Percentiles rank a stretch among this genome's conserved stretches.
Evolutionary conservation across 2,797 vertebrate species (phyloP).

Genomic region (Hydrolagus colliei): DNA sequence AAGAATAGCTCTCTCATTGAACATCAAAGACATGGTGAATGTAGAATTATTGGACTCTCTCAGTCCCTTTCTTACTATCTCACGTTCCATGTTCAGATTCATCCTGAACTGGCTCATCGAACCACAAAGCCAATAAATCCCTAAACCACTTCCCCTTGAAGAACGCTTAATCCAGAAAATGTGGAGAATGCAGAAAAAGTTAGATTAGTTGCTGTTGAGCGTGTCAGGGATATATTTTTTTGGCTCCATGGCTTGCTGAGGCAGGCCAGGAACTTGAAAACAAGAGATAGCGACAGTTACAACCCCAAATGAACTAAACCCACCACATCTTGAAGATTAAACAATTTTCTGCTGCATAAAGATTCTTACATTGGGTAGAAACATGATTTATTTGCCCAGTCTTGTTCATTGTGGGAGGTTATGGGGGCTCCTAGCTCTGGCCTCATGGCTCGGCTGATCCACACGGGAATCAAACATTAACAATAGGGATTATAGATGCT

Average conservation of each 20-base stretch:
- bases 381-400: not conserved
- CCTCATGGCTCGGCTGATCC: not conserved
- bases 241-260: not conserved
- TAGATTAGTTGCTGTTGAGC: constrained; percentile 21
- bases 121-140: constrained; percentile 26
- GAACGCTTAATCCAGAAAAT: constrained; percentile 21
- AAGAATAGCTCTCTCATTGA: not conserved
- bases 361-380: not conserved
- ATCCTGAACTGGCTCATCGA: constrained; percentile 18
- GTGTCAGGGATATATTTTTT: not conserved
- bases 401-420: not conserved
- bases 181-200: constrained; percentile 18
- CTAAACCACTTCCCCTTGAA: constrained; percentile 20
- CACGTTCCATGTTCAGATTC: constrained; percentile 20
- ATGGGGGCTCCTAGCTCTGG: not conserved
- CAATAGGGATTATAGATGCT: not conserved
- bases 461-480: not conserved
- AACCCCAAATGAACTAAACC: not conserved
- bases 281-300: constrained; percentile 15
- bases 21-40: not conserved
- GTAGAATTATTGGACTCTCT: not conserved
- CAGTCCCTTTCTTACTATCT: constrained; percentile 7
- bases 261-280: not conserved
- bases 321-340: constrained; percentile 19
- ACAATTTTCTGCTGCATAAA: not conserved